A percentile compares a stretch with the other conserved stretches of the same genome.
phyloP scores from a whole-genome alignment of 2,888 invertebrate species.

The Azorinus chamasolen region DNA sequence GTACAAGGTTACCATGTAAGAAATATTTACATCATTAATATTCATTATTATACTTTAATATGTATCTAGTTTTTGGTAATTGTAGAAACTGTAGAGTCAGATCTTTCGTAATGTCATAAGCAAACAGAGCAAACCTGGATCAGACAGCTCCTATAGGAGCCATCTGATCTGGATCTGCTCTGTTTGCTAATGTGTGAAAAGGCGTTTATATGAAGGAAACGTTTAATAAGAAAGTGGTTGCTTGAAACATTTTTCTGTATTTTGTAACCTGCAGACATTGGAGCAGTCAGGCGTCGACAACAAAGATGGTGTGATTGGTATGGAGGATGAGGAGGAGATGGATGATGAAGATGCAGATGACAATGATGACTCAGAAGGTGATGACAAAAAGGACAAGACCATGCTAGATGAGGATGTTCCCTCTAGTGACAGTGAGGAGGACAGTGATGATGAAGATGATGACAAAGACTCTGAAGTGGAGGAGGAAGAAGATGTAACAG shows the following conservation, averaged over 20 bases:
- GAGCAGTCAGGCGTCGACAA: conserved; percentile 39
- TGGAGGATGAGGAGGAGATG: conserved; percentile 48
- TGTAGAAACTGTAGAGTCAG: too few relatives aligned
- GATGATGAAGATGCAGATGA: conserved; percentile 44
- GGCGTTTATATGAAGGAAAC: too few relatives aligned
- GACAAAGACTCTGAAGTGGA: conserved; percentile 87
- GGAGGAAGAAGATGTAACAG: conserved; percentile 71
- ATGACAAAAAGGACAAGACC: conserved; percentile 32
- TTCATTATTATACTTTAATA: too few relatives aligned
- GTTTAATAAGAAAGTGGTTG: too few relatives aligned
- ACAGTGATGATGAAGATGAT: conserved; percentile 80
- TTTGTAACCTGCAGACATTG: conserved; percentile 43
- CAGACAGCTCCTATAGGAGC: too few relatives aligned
- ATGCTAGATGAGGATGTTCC: conserved; percentile 43
- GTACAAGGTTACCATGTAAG: too few relatives aligned
- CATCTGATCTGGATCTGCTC: too few relatives aligned
- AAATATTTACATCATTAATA: too few relatives aligned
- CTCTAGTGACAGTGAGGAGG: conserved; percentile 68
- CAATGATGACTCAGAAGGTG: conserved; percentile 34
- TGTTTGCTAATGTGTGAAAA: too few relatives aligned
- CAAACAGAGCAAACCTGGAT: too few relatives aligned
- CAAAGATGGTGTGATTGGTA: conserved; percentile 56
- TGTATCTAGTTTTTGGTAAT: too few relatives aligned
- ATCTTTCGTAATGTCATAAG: too few relatives aligned
- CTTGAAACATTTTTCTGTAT: background rate